Conservation (phyloP, 2,888 invertebrate genomes). For the Myathropa florea region DNA sequence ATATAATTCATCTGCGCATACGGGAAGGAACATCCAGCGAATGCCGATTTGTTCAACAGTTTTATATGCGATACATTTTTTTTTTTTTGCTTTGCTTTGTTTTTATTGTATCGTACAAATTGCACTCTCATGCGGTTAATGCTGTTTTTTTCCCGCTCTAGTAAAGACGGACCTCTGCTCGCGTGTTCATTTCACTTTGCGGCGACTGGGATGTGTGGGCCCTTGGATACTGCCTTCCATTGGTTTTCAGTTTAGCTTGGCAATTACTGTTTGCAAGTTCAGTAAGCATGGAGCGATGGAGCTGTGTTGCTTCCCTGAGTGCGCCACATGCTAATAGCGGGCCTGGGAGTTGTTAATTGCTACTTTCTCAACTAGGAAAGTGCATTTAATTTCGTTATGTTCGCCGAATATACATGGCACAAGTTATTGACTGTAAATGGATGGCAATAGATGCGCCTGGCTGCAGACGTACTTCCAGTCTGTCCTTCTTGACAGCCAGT, state of each 20-base stretch:
- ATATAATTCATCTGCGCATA: slow-evolving; percentile 42
- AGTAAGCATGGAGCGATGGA: slow-evolving; percentile 37
- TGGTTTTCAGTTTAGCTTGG: slow-evolving; percentile 33
- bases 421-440: not conserved
- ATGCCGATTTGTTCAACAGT: slow-evolving; percentile 65
- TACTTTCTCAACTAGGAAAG: slow-evolving; percentile 50
- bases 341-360: slow-evolving; percentile 60
- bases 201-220: slow-evolving; percentile 16
- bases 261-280: slow-evolving; percentile 46
- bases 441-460: not conserved
- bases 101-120: slow-evolving; percentile 45
- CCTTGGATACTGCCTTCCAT: slow-evolving; percentile 35
- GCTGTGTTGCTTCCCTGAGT: slow-evolving; percentile 38
- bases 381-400: slow-evolving; percentile 48
- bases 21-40: slow-evolving; percentile 20
- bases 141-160: slow-evolving; percentile 47
- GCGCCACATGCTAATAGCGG: slow-evolving; percentile 57
- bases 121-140: slow-evolving; percentile 30
- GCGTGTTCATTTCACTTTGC: slow-evolving; percentile 60
- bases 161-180: slow-evolving; percentile 44
- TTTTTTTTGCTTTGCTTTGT: slow-evolving; percentile 1
- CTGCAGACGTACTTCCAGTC: not conserved
- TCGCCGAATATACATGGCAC: not conserved
- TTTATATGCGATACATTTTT: slow-evolving; percentile 32
- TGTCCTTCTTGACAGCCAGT: not conserved